These are phyloP conservation scores for Haplochromis burtoni DNA, from an alignment of 2,113 vertebrate genomes.

Conservation along the genomic window DNA sequence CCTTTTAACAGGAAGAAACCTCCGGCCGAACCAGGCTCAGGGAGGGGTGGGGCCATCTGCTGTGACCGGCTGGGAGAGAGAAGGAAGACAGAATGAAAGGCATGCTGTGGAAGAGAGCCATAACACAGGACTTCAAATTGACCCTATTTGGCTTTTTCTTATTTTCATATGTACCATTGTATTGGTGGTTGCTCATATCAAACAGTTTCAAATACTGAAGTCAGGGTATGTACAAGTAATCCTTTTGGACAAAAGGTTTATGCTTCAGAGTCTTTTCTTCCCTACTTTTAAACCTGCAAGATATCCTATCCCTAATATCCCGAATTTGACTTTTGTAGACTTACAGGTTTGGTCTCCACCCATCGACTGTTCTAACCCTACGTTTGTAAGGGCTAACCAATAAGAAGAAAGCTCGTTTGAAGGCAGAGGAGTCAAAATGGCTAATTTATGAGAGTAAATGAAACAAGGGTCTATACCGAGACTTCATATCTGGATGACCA, in stretches of 20 bases:
- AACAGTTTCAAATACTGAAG: accelerated
- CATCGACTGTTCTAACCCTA: not conserved
- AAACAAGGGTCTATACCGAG: not conserved
- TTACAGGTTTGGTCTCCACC: not conserved
- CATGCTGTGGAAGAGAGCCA: not conserved
- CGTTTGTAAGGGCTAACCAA: not conserved
- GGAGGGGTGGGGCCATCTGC: not conserved
- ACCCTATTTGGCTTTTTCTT: not conserved
- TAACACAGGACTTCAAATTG: not conserved
- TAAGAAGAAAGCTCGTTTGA: not conserved
- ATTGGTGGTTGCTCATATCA: not conserved
- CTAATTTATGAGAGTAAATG: not conserved
- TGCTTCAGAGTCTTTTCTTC: not conserved
- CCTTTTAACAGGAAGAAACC: not conserved
- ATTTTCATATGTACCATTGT: not conserved
- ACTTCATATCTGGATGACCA: not conserved
- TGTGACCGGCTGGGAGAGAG: not conserved
- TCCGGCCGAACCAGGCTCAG: accelerated
- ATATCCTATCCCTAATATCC: not conserved
- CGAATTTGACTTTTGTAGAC: not conserved
- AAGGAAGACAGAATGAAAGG: not conserved
- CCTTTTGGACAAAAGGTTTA: not conserved
- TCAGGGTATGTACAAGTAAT: not conserved
- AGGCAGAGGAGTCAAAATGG: not conserved
- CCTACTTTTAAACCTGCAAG: not conserved